Conservation (phyloP, 2,888 invertebrate species). For the Ornithoptera alexandrae region DNA sequence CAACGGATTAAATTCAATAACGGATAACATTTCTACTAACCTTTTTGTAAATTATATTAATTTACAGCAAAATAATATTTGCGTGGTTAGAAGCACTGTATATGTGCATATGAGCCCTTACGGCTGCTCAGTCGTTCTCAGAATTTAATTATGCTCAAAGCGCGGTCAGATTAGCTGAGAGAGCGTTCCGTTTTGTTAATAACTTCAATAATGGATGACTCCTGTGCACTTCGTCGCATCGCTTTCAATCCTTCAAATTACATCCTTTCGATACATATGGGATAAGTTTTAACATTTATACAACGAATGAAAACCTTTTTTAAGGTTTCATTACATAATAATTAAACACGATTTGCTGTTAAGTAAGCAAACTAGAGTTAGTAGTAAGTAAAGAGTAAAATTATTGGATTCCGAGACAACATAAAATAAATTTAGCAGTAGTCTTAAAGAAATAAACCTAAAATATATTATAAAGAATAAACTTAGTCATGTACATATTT, state of each 20-base stretch:
- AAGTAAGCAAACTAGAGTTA: too few species aligned
- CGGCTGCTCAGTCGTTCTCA: constrained; percentile 75
- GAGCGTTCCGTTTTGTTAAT: constrained; percentile 76
- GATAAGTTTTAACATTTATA: neutral
- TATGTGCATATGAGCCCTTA: constrained; percentile 41
- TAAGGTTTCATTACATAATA: too few species aligned
- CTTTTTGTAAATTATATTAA: neutral
- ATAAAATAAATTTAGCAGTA: too few species aligned
- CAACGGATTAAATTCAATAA: neutral
- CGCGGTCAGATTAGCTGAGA: constrained; percentile 71
- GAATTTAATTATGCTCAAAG: constrained; percentile 75
- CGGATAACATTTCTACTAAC: neutral
- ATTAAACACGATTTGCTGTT: too few species aligned
- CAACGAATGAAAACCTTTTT: too few species aligned
- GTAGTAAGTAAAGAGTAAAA: too few species aligned
- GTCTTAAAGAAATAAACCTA: too few species aligned
- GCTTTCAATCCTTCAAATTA: constrained; percentile 10
- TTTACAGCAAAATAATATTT: neutral
- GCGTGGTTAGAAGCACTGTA: neutral
- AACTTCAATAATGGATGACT: constrained; percentile 76
- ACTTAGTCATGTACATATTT: too few species aligned
- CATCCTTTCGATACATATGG: neutral
- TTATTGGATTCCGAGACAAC: too few species aligned
- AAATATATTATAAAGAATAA: too few species aligned
- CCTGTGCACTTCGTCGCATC: constrained; percentile 46